Conservation (phyloP, 2,113 vertebrate genomes). For the Bombycilla garrulus region DNA sequence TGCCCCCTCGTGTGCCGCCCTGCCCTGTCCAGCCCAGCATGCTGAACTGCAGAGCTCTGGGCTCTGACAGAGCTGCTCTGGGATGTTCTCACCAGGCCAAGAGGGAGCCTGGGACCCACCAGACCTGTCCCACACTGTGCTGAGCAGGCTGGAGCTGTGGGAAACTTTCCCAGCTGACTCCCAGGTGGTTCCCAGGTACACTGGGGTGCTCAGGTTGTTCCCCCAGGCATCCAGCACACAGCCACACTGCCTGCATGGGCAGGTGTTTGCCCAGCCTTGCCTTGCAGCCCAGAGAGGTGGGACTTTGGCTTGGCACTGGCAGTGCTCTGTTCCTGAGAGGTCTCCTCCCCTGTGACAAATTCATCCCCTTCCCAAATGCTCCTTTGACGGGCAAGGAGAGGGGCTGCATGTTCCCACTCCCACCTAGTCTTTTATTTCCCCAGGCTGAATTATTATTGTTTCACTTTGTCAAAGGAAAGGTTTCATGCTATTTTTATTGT, state of each 20-base stretch:
- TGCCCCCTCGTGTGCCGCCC: rapidly evolving
- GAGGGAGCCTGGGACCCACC: rapidly evolving
- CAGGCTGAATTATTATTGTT: not conserved
- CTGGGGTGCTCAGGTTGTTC: not conserved
- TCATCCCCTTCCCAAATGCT: not conserved
- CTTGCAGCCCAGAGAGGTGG: not conserved
- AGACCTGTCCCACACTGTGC: not conserved
- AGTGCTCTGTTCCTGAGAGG: not conserved
- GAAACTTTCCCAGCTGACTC: not conserved
- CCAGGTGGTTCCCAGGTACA: not conserved
- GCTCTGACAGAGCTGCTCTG: not conserved
- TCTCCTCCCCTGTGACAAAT: not conserved
- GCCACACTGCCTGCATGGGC: rapidly evolving
- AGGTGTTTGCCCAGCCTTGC: not conserved
- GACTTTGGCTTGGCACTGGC: not conserved
- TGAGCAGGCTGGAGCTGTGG: not conserved
- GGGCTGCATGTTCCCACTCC: not conserved
- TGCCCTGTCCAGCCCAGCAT: not conserved
- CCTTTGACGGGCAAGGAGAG: rapidly evolving
- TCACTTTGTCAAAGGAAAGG: not conserved
- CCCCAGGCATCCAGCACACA: not conserved
- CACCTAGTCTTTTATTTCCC: not conserved
- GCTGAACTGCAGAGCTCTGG: not conserved
- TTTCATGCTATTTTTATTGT: not conserved
- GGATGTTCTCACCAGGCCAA: no score